Percentiles rank a stretch among this genome's conserved stretches.
Conservation (phyloP, 2,113 vertebrate genomes). For the Sarotherodon lohbergeri region DNA sequence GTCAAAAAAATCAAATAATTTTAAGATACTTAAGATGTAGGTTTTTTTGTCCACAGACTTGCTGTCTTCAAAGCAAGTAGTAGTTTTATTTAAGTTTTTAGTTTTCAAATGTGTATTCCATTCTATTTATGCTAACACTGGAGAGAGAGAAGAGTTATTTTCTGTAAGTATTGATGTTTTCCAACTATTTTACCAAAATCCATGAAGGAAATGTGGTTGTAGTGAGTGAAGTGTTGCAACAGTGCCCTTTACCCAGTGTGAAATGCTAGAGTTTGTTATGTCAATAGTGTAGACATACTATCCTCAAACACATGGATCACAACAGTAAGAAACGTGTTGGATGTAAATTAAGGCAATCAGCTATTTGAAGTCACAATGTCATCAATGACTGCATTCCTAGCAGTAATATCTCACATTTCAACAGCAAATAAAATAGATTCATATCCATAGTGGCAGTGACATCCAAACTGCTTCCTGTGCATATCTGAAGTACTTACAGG, state of each 20-base stretch:
- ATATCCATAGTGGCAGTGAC: not conserved
- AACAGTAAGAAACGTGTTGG: not conserved
- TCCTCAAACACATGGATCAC: not conserved
- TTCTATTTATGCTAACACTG: not conserved
- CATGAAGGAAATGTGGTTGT: not conserved
- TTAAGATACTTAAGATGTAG: not conserved
- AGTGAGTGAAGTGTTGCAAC: not conserved
- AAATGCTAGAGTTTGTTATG: not conserved
- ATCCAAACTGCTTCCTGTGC: not conserved
- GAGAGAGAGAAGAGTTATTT: not conserved
- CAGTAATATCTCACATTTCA: not conserved
- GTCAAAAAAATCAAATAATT: not conserved
- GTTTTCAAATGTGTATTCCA: not conserved
- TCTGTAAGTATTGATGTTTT: not conserved
- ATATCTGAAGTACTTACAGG: no score
- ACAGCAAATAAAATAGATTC: not conserved
- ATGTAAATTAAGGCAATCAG: not conserved
- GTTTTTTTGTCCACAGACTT: accelerated
- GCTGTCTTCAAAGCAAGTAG: not conserved
- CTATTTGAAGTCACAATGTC: no score
- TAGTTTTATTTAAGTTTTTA: not conserved
- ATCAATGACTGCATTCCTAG: not conserved
- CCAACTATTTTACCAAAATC: not conserved
- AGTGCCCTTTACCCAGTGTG: conserved; percentile 13
- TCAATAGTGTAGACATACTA: not conserved